Percentiles rank a stretch among this genome's conserved stretches.
Evolutionary conservation across 2,113 vertebrate species (phyloP).

Genomic region (Xiphorhynchus elegans): DNA sequence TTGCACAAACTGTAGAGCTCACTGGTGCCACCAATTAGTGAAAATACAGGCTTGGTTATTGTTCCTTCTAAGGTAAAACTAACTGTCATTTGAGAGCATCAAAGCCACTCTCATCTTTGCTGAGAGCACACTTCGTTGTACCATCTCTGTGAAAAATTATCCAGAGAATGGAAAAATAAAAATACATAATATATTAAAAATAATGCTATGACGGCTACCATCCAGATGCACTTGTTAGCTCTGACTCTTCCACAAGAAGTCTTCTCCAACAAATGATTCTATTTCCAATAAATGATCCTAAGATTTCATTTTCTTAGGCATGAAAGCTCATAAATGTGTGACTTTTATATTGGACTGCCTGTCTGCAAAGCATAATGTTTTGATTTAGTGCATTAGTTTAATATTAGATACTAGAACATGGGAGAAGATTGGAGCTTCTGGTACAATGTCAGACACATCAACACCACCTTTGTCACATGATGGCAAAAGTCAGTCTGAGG

Average conservation of each 20-base stretch:
- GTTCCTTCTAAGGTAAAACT: conserved; percentile 28
- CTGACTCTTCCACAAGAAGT: background rate
- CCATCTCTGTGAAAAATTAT: background rate
- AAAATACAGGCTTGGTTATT: conserved; percentile 35
- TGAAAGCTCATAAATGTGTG: background rate
- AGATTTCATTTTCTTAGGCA: background rate
- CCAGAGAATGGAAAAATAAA: background rate
- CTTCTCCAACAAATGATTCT: background rate
- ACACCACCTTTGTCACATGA: background rate
- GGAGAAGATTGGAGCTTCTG: background rate
- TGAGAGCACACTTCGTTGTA: conserved; percentile 25
- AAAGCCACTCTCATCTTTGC: background rate
- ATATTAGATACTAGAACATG: background rate
- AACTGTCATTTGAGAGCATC: conserved; percentile 40
- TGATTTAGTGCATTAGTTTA: background rate
- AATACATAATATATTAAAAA: background rate
- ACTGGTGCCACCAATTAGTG: conserved; percentile 4
- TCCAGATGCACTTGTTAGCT: background rate
- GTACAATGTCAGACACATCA: background rate
- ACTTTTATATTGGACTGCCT: background rate
- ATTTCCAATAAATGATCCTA: background rate
- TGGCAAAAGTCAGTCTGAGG: background rate
- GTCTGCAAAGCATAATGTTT: background rate
- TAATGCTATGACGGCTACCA: background rate
- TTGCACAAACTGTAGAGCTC: background rate